Percentiles rank a stretch among this genome's conserved stretches.
phyloP scores from a whole-genome alignment of 2,797 vertebrate species.

The Sebastes cheni region DNA sequence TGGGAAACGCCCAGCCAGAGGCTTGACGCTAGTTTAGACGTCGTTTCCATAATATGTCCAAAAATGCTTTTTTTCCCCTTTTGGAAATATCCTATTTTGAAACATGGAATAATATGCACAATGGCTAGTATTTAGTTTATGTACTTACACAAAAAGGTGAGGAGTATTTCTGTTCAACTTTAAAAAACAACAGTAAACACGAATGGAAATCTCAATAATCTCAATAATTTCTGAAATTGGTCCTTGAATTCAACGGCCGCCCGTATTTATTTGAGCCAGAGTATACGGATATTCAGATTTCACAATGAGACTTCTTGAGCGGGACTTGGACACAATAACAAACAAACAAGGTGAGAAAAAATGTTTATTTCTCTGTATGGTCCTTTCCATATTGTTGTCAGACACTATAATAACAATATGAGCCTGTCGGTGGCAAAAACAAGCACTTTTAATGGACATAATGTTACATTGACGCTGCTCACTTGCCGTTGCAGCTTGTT shows the following conservation, averaged over 20 bases:
- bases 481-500: neutral
- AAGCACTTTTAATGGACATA: neutral
- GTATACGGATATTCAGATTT: neutral
- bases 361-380: neutral
- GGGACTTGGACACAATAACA: neutral
- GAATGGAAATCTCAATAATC: neutral
- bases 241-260: rapidly evolving
- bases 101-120: neutral
- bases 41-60: rapidly evolving
- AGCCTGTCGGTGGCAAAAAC: no score
- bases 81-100: neutral
- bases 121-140: neutral
- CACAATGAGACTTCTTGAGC: neutral
- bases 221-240: neutral
- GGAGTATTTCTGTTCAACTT: neutral
- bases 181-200: neutral
- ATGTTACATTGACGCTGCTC: neutral
- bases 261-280: neutral
- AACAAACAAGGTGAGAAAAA: neutral
- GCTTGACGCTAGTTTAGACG: neutral
- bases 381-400: neutral
- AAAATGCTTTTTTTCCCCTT: no score
- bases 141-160: neutral
- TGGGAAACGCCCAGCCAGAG: neutral
- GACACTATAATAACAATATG: neutral